Evolutionary conservation across 2,113 vertebrate genomes (phyloP).

Genomic region (Syrmaticus mikado): DNA sequence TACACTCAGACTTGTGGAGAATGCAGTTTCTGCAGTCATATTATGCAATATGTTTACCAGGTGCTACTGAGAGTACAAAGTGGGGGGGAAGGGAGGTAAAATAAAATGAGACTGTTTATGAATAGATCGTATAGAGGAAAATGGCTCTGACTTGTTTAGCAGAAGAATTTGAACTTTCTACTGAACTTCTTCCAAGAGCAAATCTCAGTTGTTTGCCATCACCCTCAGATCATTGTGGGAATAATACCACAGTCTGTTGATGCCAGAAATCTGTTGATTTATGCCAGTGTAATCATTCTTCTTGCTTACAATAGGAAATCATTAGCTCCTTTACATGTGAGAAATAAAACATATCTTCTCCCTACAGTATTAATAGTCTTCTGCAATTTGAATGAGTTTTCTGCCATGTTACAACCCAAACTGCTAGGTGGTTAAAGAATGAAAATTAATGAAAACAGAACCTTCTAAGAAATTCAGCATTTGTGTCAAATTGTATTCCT

Average conservation of each 20-base stretch:
- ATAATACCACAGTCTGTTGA: neutral
- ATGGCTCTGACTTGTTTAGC: neutral
- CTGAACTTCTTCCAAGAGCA: neutral
- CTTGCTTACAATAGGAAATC: neutral
- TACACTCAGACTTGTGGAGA: neutral
- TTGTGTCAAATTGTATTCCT: neutral
- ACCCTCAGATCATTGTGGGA: neutral
- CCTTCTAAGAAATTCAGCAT: neutral
- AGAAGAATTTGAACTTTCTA: neutral
- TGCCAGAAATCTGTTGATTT: neutral
- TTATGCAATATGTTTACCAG: neutral
- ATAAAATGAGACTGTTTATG: neutral
- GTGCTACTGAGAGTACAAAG: neutral
- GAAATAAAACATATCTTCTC: neutral
- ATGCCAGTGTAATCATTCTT: neutral
- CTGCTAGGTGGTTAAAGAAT: neutral
- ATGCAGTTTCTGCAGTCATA: neutral
- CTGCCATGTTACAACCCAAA: neutral
- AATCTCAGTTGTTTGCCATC: neutral
- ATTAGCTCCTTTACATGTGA: neutral
- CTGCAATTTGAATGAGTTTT: neutral
- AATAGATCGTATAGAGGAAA: neutral
- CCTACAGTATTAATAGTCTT: neutral
- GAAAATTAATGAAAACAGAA: neutral
- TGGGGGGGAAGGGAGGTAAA: neutral